Percentiles rank a stretch among this genome's conserved stretches.
Conservation (phyloP, 2,113 vertebrate species). For the Sinocyclocheilus anophthalmus region DNA sequence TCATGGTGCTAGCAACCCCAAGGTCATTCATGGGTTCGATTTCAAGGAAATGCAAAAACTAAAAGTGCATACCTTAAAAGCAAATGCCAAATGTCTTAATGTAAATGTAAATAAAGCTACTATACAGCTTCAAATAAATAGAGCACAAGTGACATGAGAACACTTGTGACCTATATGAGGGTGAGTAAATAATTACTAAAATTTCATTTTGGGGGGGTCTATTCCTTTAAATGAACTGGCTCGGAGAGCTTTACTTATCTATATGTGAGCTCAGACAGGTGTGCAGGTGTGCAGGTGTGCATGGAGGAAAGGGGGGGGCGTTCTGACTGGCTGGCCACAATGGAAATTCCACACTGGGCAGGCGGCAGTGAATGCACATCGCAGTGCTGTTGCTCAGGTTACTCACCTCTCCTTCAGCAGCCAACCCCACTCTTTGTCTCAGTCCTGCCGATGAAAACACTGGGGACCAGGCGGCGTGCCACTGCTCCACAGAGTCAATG, state of each 20-base stretch:
- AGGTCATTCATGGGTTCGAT: background rate
- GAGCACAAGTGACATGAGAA: background rate
- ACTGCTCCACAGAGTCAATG: conserved; percentile 12
- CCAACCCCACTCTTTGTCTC: conserved; percentile 22
- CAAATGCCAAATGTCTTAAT: background rate
- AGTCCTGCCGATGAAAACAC: conserved; percentile 30
- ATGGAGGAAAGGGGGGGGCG: conserved; percentile 23
- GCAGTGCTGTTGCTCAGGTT: conserved; percentile 31
- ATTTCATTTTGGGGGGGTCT: background rate
- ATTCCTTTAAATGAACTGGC: background rate
- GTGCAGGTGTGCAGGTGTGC: conserved; percentile 42
- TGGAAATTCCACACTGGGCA: conserved; percentile 48
- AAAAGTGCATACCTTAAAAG: background rate
- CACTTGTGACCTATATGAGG: background rate
- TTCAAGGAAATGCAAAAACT: background rate
- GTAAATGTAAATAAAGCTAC: background rate
- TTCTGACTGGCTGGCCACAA: conserved; percentile 41
- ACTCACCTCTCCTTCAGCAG: conserved; percentile 29
- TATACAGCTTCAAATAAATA: background rate
- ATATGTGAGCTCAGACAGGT: conserved; percentile 31
- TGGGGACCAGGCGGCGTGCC: background rate
- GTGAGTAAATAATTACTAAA: background rate
- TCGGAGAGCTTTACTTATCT: background rate
- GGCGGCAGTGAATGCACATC: conserved; percentile 44
- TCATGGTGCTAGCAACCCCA: background rate